These are phyloP conservation scores for Barypeithes pellucidus DNA, from an alignment of 2,888 invertebrate genomes.

Conservation along the genomic window DNA sequence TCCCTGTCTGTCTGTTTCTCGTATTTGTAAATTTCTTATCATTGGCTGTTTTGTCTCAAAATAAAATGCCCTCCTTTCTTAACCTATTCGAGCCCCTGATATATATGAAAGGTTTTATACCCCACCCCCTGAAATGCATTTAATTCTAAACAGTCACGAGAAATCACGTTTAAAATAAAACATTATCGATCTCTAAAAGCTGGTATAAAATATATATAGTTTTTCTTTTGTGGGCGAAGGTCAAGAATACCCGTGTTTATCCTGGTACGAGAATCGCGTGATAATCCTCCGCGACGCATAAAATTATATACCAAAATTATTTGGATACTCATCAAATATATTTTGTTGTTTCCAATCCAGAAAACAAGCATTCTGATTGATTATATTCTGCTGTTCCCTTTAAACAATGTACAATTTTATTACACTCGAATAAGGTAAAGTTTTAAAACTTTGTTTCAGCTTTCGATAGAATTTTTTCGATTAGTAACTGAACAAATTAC, in stretches of 20 bases:
- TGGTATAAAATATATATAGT: constrained; percentile 12
- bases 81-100: too few species aligned
- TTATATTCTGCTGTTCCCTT: not conserved
- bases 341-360: not conserved
- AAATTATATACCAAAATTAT: constrained; percentile 33
- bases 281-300: constrained; percentile 59
- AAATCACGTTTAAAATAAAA: constrained; percentile 25
- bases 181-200: constrained; percentile 31
- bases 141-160: constrained; percentile 26
- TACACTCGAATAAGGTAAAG: not conserved
- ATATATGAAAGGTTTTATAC: not conserved
- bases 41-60: too few species aligned
- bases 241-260: constrained; percentile 64
- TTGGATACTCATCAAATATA: constrained; percentile 19
- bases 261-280: constrained; percentile 67
- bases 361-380: not conserved
- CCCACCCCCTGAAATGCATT: not conserved
- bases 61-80: too few species aligned
- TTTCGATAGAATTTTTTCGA: constrained; percentile 18
- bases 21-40: too few species aligned
- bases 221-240: constrained; percentile 59
- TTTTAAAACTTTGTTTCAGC: constrained; percentile 3
- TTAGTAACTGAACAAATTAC: not conserved
- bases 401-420: not conserved
- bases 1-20: too few species aligned